phyloP scores from a whole-genome alignment of 1,140 invertebrate genomes.

The Bombus consobrinus region DNA sequence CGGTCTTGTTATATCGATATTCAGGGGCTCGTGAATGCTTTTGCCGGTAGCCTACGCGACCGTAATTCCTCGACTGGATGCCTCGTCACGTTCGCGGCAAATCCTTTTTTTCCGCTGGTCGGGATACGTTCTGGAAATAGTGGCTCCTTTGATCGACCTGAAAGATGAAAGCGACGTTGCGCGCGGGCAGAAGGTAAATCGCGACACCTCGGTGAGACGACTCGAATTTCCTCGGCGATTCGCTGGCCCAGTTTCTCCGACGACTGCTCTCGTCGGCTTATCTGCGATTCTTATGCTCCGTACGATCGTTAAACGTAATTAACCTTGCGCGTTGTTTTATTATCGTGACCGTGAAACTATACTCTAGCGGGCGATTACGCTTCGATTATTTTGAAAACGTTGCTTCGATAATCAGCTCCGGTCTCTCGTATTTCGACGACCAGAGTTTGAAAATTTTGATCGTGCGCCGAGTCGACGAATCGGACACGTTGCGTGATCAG shows the following conservation, averaged over 20 bases:
- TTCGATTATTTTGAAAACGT: neutral
- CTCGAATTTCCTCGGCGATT: neutral
- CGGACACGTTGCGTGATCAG: neutral
- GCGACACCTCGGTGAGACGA: neutral
- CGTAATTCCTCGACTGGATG: conserved; percentile 55
- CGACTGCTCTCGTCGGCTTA: neutral
- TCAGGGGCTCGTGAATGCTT: conserved; percentile 12
- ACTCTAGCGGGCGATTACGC: neutral
- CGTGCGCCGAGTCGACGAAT: neutral
- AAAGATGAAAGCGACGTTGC: neutral
- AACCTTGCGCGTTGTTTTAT: conserved; percentile 21
- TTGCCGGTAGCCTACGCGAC: neutral
- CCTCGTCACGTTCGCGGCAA: conserved; percentile 55
- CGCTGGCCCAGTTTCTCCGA: neutral
- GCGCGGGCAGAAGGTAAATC: neutral
- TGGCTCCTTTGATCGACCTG: neutral
- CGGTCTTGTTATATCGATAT: conserved; percentile 39
- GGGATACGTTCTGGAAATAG: conserved; percentile 1
- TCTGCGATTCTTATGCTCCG: neutral
- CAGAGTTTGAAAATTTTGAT: too few species aligned
- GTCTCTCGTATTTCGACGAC: too few species aligned
- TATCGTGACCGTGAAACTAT: neutral
- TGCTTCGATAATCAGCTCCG: too few species aligned
- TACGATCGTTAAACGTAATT: neutral
- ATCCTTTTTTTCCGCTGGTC: neutral